Percentiles rank a stretch among this genome's conserved stretches.
phyloP scores from a whole-genome alignment of 2,888 invertebrate genomes.

The Podabrus alpinus region DNA sequence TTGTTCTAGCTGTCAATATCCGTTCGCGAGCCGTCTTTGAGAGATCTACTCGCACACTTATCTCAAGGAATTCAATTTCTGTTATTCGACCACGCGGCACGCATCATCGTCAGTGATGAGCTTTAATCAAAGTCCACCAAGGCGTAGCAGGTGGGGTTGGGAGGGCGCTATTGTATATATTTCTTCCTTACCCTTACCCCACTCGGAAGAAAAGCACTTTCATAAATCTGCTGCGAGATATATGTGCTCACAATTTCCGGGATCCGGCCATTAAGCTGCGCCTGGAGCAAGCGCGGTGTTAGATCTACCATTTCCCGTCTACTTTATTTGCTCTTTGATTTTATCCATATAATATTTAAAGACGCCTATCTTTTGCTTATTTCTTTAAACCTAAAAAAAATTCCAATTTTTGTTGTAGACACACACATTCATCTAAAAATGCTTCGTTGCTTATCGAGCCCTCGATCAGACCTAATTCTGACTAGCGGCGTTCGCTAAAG shows the following conservation, averaged over 20 bases:
- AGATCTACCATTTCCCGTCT: constrained; percentile 49
- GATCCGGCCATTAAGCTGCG: constrained; percentile 79
- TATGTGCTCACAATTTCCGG: constrained; percentile 90
- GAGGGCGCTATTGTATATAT: constrained; percentile 53
- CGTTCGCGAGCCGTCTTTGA: constrained; percentile 46
- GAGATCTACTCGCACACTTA: constrained; percentile 44
- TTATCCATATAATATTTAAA: constrained; percentile 40
- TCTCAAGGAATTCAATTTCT: constrained; percentile 50
- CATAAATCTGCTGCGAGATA: constrained; percentile 89
- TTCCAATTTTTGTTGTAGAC: constrained; percentile 21
- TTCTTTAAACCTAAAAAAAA: constrained; percentile 5
- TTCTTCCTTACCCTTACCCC: constrained; percentile 50
- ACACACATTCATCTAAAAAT: constrained; percentile 16
- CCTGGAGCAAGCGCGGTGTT: constrained; percentile 50
- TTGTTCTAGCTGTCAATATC: constrained; percentile 58
- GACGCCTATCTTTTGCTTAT: constrained; percentile 14
- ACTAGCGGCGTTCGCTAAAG: constrained; percentile 25
- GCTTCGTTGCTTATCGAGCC: constrained; percentile 24
- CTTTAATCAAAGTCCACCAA: constrained; percentile 32
- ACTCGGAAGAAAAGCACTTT: constrained; percentile 69
- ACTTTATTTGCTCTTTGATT: constrained; percentile 55
- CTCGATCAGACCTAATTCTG: constrained; percentile 27
- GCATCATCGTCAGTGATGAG: constrained; percentile 34
- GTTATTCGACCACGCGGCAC: constrained; percentile 42
- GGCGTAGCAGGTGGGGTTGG: constrained; percentile 33